A percentile compares a stretch with the other conserved stretches of the same genome.
Conservation (phyloP, 2,113 vertebrate species). For the Bubo bubo region DNA sequence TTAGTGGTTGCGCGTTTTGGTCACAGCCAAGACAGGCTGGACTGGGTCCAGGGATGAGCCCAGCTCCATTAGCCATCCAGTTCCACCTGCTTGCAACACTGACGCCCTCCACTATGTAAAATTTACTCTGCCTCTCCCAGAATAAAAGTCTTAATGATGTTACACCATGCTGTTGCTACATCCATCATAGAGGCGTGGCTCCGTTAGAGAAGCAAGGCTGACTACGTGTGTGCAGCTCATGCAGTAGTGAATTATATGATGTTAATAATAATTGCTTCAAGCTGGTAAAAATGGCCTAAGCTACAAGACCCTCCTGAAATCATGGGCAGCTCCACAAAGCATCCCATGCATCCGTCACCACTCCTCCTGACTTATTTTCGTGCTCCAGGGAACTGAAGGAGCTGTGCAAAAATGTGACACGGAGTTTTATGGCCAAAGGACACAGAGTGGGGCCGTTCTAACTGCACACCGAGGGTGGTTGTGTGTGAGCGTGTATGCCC, state of each 20-base stretch:
- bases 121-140: neutral
- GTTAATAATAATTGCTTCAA: neutral
- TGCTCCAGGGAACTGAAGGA: neutral
- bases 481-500: neutral
- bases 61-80: neutral
- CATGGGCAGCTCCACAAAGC: neutral
- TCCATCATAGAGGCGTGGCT: neutral
- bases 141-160: neutral
- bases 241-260: neutral
- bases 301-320: neutral
- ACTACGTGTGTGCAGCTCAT: neutral
- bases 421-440: neutral
- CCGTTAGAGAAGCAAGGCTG: neutral
- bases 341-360: neutral
- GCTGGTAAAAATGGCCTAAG: neutral
- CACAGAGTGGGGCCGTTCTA: neutral
- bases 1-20: rapidly evolving
- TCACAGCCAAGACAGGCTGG: neutral
- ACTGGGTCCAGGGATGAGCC: neutral
- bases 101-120: neutral
- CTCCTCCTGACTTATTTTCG: neutral
- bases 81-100: neutral
- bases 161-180: neutral
- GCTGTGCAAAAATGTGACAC: neutral
- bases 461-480: neutral